Percentiles rank a stretch among this genome's conserved stretches.
phyloP scores from a whole-genome alignment of 2,888 invertebrate species.

The Corbicula japonica region DNA sequence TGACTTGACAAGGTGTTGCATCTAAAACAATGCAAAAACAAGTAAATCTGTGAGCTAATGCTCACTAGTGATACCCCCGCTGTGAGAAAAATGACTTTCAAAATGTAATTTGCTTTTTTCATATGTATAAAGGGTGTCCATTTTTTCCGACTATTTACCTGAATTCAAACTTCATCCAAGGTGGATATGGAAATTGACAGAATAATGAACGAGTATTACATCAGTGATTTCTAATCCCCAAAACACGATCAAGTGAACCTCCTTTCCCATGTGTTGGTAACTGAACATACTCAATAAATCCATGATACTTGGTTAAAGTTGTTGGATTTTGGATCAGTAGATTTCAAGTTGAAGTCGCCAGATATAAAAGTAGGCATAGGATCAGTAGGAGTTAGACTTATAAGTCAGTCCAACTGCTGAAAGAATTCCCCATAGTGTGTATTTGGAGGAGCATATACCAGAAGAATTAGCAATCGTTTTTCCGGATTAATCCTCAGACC shows the following conservation, averaged over 20 bases:
- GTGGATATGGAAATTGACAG: too few relatives aligned
- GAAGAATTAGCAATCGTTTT: neutral
- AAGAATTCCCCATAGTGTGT: neutral
- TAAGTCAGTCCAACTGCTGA: neutral
- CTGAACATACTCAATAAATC: neutral
- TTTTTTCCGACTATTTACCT: too few relatives aligned
- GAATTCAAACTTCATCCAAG: too few relatives aligned
- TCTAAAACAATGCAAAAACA: too few relatives aligned
- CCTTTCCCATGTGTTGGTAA: neutral
- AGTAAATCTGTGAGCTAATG: too few relatives aligned
- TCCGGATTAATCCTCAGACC: neutral
- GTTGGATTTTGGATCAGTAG: neutral
- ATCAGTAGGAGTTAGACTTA: neutral
- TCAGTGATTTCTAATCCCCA: neutral
- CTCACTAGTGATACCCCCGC: too few relatives aligned
- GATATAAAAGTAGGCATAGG: neutral
- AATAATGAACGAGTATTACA: neutral
- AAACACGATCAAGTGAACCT: neutral
- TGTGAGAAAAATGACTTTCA: too few relatives aligned
- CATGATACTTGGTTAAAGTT: neutral
- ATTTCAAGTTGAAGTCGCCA: constrained; percentile 2
- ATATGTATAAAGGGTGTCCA: too few relatives aligned
- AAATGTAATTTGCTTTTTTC: too few relatives aligned
- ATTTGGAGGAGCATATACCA: neutral
- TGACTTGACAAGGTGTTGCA: too few relatives aligned